Evolutionary conservation across 2,797 vertebrate genomes (phyloP).

Genomic region (Sebastolobus alascanus): DNA sequence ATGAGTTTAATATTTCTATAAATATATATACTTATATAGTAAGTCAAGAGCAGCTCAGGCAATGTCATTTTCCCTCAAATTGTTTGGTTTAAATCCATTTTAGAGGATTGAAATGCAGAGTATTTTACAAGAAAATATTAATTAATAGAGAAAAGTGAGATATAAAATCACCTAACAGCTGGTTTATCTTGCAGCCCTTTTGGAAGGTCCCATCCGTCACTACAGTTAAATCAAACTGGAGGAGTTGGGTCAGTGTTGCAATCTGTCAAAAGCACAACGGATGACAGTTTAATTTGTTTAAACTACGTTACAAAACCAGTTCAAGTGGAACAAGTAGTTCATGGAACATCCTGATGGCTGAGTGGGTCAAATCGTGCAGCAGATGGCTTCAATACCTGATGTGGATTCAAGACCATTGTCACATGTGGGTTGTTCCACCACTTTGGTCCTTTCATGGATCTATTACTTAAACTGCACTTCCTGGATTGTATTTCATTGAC

Average conservation of each 20-base stretch:
- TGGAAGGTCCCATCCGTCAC: not conserved
- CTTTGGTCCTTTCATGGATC: not conserved
- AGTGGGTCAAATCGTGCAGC: not conserved
- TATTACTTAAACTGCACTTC: not conserved
- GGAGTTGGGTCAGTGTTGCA: fast-evolving
- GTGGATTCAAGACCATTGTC: not conserved
- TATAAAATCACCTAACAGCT: not conserved
- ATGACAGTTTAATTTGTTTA: not conserved
- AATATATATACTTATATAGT: not conserved
- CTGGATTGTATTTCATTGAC: not conserved
- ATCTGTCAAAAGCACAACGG: not conserved
- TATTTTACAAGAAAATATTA: not conserved
- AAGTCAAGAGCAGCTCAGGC: not conserved
- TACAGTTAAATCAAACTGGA: not conserved
- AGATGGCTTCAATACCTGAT: not conserved
- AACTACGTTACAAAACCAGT: not conserved
- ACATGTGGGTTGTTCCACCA: not conserved
- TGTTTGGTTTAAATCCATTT: not conserved
- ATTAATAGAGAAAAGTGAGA: not conserved
- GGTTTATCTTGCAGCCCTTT: not conserved
- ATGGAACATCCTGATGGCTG: not conserved
- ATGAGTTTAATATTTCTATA: not conserved
- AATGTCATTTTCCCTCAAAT: not conserved
- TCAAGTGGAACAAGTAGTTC: constrained; percentile 14
- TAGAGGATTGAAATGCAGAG: not conserved